phyloP scores from a whole-genome alignment of 1,140 invertebrate species.

The Bombus turneri region DNA sequence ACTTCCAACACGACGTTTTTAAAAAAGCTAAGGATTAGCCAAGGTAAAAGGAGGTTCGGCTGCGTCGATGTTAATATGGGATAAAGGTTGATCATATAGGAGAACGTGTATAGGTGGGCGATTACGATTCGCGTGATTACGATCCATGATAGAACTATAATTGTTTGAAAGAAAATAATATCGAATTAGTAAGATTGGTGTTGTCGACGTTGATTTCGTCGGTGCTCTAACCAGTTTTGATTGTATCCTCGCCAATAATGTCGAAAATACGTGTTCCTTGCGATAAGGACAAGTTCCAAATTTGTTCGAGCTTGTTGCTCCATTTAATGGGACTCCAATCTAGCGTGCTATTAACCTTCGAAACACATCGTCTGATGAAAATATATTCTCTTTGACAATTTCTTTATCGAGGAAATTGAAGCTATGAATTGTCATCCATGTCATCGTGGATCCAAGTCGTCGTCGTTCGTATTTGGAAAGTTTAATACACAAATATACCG shows the following conservation, averaged over 20 bases:
- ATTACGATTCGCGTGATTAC: constrained; percentile 63
- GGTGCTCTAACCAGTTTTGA: constrained; percentile 52
- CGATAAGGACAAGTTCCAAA: constrained; percentile 59
- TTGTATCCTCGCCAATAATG: constrained; percentile 37
- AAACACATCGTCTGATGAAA: neutral
- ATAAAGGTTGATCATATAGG: constrained; percentile 69
- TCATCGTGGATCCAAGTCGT: too few relatives aligned
- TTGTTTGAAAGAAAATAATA: neutral
- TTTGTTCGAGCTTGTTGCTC: constrained; percentile 60
- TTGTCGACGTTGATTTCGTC: neutral
- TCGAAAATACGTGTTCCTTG: constrained; percentile 32
- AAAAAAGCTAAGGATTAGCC: constrained; percentile 69
- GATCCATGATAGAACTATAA: constrained; percentile 69
- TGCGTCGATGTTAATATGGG: constrained; percentile 67
- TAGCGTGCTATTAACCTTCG: constrained; percentile 61
- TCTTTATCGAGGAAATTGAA: neutral
- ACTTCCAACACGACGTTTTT: constrained; percentile 68
- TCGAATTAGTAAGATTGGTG: neutral
- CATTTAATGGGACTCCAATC: constrained; percentile 68
- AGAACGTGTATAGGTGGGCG: constrained; percentile 60
- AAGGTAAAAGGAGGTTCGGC: constrained; percentile 65
- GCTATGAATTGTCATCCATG: too few relatives aligned
- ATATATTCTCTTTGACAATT: neutral
- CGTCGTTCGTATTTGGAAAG: too few relatives aligned
- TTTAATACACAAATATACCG: too few relatives aligned